Evolutionary conservation across 53 echinoderm and acorn worm species (phyloP).

Genomic region (Arbacia lixula): DNA sequence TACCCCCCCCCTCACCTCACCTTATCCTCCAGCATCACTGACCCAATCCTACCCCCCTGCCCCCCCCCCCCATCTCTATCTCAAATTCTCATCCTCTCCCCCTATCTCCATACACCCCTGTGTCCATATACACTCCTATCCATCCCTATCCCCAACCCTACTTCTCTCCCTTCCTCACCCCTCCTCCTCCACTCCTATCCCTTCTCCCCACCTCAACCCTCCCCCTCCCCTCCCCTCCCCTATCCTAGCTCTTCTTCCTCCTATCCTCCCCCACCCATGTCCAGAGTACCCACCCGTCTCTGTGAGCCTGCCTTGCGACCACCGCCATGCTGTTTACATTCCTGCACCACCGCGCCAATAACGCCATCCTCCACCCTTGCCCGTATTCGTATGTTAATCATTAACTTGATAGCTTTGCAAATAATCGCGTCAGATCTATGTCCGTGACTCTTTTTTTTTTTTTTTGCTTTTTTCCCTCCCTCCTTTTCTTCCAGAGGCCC

Average conservation of each 20-base stretch:
- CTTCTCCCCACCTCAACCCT: neutral
- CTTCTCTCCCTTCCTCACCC: neutral
- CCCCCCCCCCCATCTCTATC: neutral
- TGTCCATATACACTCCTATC: neutral
- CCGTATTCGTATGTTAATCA: constrained; percentile 56
- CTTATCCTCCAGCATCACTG: too few relatives aligned
- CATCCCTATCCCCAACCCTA: neutral
- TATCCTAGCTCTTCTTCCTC: neutral
- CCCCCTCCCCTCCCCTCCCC: neutral
- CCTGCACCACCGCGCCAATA: constrained; percentile 19
- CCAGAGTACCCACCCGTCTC: neutral
- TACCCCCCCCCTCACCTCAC: too few relatives aligned
- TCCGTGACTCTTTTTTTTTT: too few relatives aligned
- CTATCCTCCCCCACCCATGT: neutral
- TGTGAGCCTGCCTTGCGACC: constrained; percentile 36
- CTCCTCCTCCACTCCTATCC: neutral
- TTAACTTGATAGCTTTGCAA: constrained; percentile 51
- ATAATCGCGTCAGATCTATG: constrained; percentile 37
- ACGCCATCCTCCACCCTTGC: constrained; percentile 47
- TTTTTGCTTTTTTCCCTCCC: too few relatives aligned
- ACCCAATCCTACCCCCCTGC: too few relatives aligned
- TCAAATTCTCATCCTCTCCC: neutral
- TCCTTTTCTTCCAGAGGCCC: too few relatives aligned
- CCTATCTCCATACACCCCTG: neutral
- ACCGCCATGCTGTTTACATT: constrained; percentile 44